Base-by-base conservation (phyloP, 1,140 invertebrate species). In the Chlorops oryzae region DNA sequence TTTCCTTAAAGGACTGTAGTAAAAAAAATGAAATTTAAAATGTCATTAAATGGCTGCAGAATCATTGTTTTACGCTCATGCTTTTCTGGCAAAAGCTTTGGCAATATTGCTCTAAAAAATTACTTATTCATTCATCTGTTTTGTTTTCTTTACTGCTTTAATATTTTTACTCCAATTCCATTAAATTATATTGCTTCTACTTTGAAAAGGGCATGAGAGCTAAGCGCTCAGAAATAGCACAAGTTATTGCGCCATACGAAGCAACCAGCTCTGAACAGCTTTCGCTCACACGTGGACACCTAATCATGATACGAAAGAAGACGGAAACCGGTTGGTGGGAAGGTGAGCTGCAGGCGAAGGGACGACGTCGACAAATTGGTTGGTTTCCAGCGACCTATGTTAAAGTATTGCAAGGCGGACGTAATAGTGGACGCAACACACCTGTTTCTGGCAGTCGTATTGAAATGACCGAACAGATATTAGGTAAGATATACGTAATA, bases 341-440 rank as follows among this genome's bases (percentile, higher is more conserved):
- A 80, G 96, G 96, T 39, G 96, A 99, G 75, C 74, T 98, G 21
- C 93, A 97, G 77, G 92, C 90, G 12, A 92, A 95, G 73, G 95
- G 95, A n/a, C 86, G 92, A 57, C 93, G 93, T 65, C 78, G 90
- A 44, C 91, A 96, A 76, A 84, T 96, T 47, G 95, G 95, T 4
- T 98, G 95, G 94, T 98, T 98, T 72, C 95, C 95, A 7, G 94
- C 94, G 18, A 92, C 90, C 40, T 98, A 97, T 70, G 94, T 98
- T 0, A 97, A 96, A 77, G 80, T 90, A 42, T 63, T 88, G 28
- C 79, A 80, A 43, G 81, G 78, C 20, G 81, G 81, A 2, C 73
- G 80, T 38, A 77, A 79, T 22, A 87, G 85, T 35, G 86, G 85
- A 17, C 74, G 85, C 12, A 86, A 83, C 34, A 87, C 85, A 1